Evolutionary conservation across 92 coral and sea anemone species (phyloP), one percentile per base, ranked within the genome.

Genomic region (Blastomussa wellsi): DNA sequence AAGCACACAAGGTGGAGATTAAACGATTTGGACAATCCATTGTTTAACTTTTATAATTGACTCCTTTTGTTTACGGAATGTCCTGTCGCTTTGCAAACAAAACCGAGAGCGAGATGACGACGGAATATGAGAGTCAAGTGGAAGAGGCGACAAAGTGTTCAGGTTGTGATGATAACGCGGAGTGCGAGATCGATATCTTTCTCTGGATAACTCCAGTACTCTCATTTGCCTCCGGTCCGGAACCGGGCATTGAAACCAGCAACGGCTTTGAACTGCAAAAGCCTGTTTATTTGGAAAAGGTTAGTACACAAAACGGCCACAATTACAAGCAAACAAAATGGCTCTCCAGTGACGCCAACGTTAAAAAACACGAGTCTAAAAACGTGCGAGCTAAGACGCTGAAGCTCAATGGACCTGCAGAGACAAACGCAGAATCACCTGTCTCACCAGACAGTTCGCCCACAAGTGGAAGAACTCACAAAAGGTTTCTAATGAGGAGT

Each of bases 21-120:
- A 81, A 68, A 64, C 24, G 77, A 67, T 81, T 81, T 67, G 49
- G 85, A 81, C 64, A 81, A 51, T 29, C 81, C 48, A 83, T 83
- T 83, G 87, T 83, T 42, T 74, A 52, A 26, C 44, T 38, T 59
- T 39, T 57, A 17, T 59, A 57, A 75, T 39, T 19, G 72, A 72
- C 29, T 42, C 59, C 73, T 33, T 72, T 26, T 72, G 81, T 83
- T 74, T 57, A 44, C 81, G 42, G 20, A 73, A 24, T 17, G 41
- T 74, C 35, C 74, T 41, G 47, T 28, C 32, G 35, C 72, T 38
- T 17, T 29, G 38, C 31, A 74, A 60, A 74, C 72, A 74, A 36
- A 70, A 15, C 28, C 49, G 11, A 51, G 73, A 74, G 41, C 20
- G 47, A 14, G 29, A 74, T 55, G 79, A 74, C 72, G 80, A 60